Conservation (phyloP, 2,888 invertebrate genomes). For the Folsomia manolachei region DNA sequence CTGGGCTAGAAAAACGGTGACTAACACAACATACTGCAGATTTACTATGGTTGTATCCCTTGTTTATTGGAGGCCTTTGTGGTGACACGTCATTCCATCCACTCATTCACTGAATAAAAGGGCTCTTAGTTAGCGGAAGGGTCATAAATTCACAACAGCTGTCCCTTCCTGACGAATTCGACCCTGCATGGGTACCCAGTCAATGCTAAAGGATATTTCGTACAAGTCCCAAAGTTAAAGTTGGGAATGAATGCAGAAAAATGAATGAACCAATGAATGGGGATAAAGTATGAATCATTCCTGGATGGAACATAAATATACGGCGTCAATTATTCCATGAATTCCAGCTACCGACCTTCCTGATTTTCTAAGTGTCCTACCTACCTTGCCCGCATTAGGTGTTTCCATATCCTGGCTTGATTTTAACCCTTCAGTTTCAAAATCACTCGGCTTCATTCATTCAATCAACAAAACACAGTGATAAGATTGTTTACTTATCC, state of each 20-base stretch:
- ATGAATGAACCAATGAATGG: constrained; percentile 47
- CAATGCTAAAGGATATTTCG: constrained; percentile 20
- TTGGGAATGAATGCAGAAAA: constrained; percentile 25
- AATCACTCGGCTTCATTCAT: background rate
- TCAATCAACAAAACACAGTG: too few relatives aligned
- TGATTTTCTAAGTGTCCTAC: background rate
- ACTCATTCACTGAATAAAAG: constrained; percentile 13
- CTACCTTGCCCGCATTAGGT: too few relatives aligned
- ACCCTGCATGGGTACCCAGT: background rate
- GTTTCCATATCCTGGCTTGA: too few relatives aligned
- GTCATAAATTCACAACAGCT: constrained; percentile 37
- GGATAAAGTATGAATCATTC: too few relatives aligned
- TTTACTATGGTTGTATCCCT: too few relatives aligned
- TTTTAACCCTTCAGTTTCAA: background rate
- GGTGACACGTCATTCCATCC: constrained; percentile 37
- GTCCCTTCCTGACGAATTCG: constrained; percentile 19
- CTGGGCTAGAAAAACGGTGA: background rate
- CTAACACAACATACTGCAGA: background rate
- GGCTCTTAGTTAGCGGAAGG: constrained; percentile 22
- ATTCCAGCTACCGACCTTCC: background rate
- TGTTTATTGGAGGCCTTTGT: background rate
- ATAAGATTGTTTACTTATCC: background rate
- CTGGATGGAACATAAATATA: background rate
- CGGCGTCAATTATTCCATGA: background rate
- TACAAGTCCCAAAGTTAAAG: constrained; percentile 4